phyloP scores from a whole-genome alignment of 2,888 invertebrate species.

The Agrotis ipsilon region DNA sequence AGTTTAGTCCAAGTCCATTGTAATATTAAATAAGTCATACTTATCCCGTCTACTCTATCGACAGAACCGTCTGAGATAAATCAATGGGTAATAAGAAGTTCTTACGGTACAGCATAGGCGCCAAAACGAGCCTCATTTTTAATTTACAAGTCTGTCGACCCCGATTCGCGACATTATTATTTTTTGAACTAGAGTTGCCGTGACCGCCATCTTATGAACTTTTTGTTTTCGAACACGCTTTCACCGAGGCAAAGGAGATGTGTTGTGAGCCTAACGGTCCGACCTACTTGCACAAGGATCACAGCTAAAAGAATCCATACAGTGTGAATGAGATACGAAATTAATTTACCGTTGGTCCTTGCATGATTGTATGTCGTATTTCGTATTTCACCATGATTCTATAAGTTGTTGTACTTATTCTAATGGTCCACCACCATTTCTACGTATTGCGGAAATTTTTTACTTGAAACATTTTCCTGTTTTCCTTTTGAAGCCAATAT shows the following conservation, averaged over 20 bases:
- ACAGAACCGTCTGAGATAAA: too few species aligned
- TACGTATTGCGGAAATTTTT: background rate
- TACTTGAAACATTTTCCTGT: conserved; percentile 13
- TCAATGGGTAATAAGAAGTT: background rate
- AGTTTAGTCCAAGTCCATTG: too few species aligned
- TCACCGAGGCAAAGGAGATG: conserved; percentile 60
- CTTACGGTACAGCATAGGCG: conserved; percentile 24
- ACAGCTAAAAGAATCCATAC: conserved; percentile 57
- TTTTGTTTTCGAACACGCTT: conserved; percentile 52
- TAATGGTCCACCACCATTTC: background rate
- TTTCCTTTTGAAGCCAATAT: background rate
- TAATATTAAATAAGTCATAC: too few species aligned
- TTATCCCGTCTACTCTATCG: too few species aligned
- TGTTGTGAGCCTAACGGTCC: conserved; percentile 69
- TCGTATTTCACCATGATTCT: conserved; percentile 10
- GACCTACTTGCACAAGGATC: conserved; percentile 65
- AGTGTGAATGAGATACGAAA: conserved; percentile 48
- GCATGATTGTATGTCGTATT: conserved; percentile 7
- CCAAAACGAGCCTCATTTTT: conserved; percentile 56
- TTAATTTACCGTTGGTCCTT: conserved; percentile 51
- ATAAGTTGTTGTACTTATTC: background rate
- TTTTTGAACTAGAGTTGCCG: conserved; percentile 42
- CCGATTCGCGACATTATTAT: conserved; percentile 35
- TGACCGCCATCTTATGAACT: conserved; percentile 37
- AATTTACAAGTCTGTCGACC: conserved; percentile 49